Base-by-base conservation (phyloP, 2,797 vertebrate genomes). In the Psittacula echo region DNA sequence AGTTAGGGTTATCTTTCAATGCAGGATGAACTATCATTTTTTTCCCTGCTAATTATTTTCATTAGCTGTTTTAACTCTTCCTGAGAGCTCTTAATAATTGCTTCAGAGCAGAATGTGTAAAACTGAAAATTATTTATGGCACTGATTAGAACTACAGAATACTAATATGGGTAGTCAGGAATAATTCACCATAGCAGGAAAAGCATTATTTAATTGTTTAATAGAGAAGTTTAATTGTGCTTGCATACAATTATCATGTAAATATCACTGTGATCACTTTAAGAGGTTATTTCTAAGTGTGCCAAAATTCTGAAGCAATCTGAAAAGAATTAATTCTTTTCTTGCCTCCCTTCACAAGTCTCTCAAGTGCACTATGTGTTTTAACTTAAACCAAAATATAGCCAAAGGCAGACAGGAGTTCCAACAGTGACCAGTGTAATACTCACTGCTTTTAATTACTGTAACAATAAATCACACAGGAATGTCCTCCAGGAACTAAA, bases 371-470 rank as follows among this genome's bases (percentile, higher is more conserved):
- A 47, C 41, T 85, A 42, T 94, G 51, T 67, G 88, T 75, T 95
- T 94, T 91, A 82, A 91, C 82, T 96, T 94, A 93, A 95, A 96
- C 94, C 90, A 90, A 95, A 91, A 95, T 45, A 89, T 89, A 92
- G 96, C 97, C 90, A 91, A 89, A 83, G 97, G 96, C 94, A 98
- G 51, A 94, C 87, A 96, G 92, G 93, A 85, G 65, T 85, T 94
- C 97, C 90, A 83, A 83, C 96, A 96, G 95, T 98, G 98, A 97
- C 97, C 97, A 94, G 95, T 60, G 83, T 96, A 95, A 95, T 84
- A 91, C 89, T 79, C 96, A 91, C 62, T 89, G 91, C 97, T 95
- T 96, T 98, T 97, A 97, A 97, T 97, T 98, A 97, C 96, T 89
- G 83, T 91, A 97, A 95, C 93, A 87, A 97, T 94, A 97, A 97